Evolutionary conservation across 1,140 invertebrate species (phyloP), one percentile per base, ranked within the genome.

Genomic region (Chironomus striatipennis): DNA sequence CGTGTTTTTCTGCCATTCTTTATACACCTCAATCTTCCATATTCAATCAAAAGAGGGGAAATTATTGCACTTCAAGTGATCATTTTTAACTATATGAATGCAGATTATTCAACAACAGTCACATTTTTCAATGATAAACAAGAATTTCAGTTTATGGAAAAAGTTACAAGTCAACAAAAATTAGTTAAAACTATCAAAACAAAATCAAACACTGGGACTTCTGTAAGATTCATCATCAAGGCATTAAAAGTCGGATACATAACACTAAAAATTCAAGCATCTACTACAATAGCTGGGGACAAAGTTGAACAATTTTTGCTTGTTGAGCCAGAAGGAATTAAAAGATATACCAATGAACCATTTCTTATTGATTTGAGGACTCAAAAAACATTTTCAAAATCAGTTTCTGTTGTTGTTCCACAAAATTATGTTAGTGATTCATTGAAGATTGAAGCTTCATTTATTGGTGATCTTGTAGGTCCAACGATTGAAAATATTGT

Each of bases 1-100:
- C 87, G 86, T 81, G 90, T 93, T 0, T 93, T 93, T 79, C 88
- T 91, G 77, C 90, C 90, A 20, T 95, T 96, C 82, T 94, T 94
- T 79, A 85, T 95, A 57, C 89, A 88, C 1, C 78, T 95, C 18
- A 78, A 83, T 76, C 83, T 96, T 17, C 94, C 94, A 0, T 93
- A 93, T 79, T 90, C 91, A 0, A 88, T 96, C 0, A 90, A 92
- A 74, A 85, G 92, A 73, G 93, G 91, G 1, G 67, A 70, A 70
- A 24, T 10, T 15, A 10, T 70, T 24, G 2, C 21, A 6, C 8
- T 70, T 1, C 9, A 70, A 70, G 21, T 17, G 2, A 24, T 70
- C 2, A 70, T 70, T 70, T 70, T 70, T 10, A 70, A 70, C 17
- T 70, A 70, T 17, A 18, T 70, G 21, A 18, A n/a, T n/a, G n/a